Evolutionary conservation across 2,888 invertebrate species (phyloP).

Genomic region (Liodrosophila aerea): DNA sequence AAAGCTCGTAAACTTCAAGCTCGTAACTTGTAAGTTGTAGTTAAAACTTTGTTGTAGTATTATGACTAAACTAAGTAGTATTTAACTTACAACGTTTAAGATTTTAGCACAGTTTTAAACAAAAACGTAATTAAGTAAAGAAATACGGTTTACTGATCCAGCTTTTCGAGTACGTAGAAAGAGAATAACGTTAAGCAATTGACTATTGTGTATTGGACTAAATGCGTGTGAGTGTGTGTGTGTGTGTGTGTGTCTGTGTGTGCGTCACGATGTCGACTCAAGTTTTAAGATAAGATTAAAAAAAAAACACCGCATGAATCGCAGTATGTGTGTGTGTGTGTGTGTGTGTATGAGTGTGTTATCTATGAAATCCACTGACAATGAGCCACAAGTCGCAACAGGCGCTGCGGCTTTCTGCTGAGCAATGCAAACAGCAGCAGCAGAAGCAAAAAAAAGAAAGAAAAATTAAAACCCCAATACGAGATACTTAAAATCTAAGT

Average conservation of each 20-base stretch:
- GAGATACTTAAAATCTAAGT: slow-evolving; percentile 34
- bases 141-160: neutral
- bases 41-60: no score
- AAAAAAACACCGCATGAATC: slow-evolving; percentile 48
- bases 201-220: neutral
- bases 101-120: no score
- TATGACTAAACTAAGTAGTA: no score
- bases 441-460: neutral
- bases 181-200: neutral
- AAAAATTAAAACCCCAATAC: slow-evolving; percentile 1
- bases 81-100: no score
- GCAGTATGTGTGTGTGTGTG: slow-evolving; percentile 27
- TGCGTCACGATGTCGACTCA: slow-evolving; percentile 66
- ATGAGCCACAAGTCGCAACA: slow-evolving; percentile 37
- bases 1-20: no score
- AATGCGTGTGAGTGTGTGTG: slow-evolving; percentile 6
- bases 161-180: no score
- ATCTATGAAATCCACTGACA: slow-evolving; percentile 71
- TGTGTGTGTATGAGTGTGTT: slow-evolving; percentile 34
- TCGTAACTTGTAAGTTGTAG: no score
- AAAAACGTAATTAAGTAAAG: neutral
- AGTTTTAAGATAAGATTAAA: slow-evolving; percentile 79
- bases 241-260: slow-evolving; percentile 14
- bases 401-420: slow-evolving; percentile 57
- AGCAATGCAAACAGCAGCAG: slow-evolving; percentile 44